phyloP scores from a whole-genome alignment of 2,888 invertebrate species.

The Synergus itoensis region DNA sequence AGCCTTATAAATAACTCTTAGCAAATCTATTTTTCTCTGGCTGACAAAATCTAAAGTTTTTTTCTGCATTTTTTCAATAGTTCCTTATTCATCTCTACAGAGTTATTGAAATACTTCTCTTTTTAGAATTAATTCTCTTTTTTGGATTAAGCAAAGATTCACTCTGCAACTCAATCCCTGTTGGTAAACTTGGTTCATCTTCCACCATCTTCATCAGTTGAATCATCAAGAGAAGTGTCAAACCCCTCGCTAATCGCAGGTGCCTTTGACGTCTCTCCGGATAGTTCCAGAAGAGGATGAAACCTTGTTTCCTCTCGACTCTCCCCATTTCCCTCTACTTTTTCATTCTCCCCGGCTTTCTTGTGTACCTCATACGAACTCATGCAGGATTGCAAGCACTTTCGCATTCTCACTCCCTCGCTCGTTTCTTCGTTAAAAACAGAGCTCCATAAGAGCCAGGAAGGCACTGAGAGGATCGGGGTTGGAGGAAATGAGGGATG shows the following conservation, averaged over 20 bases:
- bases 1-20: too few relatives aligned
- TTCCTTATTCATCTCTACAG: too few relatives aligned
- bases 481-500: neutral
- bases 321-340: neutral
- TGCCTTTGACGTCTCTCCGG: slow-evolving; percentile 5
- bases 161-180: neutral
- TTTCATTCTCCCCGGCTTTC: neutral
- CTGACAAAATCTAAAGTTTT: too few relatives aligned
- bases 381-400: slow-evolving; percentile 60
- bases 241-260: slow-evolving; percentile 21
- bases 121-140: neutral
- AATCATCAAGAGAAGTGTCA: slow-evolving; percentile 5
- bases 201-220: neutral
- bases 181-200: neutral
- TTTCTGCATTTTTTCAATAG: too few relatives aligned
- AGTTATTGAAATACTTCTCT: neutral
- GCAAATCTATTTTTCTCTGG: too few relatives aligned
- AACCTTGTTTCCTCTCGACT: slow-evolving; percentile 12
- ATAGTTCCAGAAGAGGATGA: neutral
- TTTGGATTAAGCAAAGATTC: neutral
- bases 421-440: slow-evolving; percentile 58
- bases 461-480: slow-evolving; percentile 1
- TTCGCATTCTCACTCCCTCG: slow-evolving; percentile 54
- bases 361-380: slow-evolving; percentile 44
- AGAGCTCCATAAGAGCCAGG: slow-evolving; percentile 26